These are phyloP conservation scores for Hymenopus coronatus DNA, from an alignment of 2,888 invertebrate species.

Conservation along the genomic window DNA sequence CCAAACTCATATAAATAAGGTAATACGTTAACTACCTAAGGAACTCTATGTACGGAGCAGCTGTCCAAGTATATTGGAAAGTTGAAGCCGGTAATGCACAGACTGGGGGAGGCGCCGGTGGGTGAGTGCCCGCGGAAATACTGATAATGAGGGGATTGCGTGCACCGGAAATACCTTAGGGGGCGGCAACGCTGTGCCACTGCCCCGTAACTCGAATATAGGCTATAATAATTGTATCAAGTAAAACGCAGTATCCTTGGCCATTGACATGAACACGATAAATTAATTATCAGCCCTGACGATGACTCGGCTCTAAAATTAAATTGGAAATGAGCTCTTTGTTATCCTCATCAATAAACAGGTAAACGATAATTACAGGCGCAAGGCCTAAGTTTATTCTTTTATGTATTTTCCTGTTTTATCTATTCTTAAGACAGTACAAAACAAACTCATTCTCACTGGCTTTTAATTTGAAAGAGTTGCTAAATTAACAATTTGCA, in stretches of 20 bases:
- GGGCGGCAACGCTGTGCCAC: background rate
- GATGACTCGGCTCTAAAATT: background rate
- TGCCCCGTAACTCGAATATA: background rate
- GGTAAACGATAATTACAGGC: too few relatives aligned
- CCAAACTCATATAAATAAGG: background rate
- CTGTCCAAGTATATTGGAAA: background rate
- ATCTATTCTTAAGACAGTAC: too few relatives aligned
- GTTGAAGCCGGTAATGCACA: background rate
- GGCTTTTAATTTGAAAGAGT: too few relatives aligned
- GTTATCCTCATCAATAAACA: too few relatives aligned
- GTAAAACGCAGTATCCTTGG: background rate
- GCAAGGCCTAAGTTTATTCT: too few relatives aligned
- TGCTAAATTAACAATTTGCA: too few relatives aligned
- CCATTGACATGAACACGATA: background rate
- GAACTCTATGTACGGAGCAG: background rate
- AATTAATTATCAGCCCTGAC: background rate
- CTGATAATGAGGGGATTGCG: slow-evolving; percentile 21
- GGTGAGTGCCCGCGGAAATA: slow-evolving; percentile 1
- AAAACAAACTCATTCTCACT: too few relatives aligned
- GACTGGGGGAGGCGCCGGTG: slow-evolving; percentile 1
- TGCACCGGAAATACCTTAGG: slow-evolving; percentile 11
- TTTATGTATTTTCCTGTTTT: too few relatives aligned
- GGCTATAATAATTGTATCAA: background rate
- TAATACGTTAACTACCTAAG: background rate
- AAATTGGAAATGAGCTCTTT: too few relatives aligned